A percentile compares a stretch with the other conserved stretches of the same genome.
Conservation (phyloP, 2,888 invertebrate genomes). For the Rotaria sp. region DNA sequence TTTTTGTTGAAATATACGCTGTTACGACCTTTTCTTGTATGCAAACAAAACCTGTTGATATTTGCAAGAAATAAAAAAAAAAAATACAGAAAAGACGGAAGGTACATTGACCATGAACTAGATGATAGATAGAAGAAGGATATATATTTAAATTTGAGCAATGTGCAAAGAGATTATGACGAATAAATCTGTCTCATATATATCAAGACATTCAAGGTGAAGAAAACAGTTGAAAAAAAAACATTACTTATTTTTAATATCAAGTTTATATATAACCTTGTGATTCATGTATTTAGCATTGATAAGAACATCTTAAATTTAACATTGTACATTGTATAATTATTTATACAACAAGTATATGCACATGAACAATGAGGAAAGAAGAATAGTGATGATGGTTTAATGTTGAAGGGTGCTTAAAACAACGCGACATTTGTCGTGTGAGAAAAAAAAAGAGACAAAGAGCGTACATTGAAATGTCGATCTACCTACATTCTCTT, state of each 20-base stretch:
- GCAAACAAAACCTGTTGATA: background rate
- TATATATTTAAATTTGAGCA: background rate
- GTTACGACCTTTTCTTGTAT: constrained; percentile 8
- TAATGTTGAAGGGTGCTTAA: constrained; percentile 7
- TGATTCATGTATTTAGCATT: background rate
- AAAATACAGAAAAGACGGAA: background rate
- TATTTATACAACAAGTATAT: background rate
- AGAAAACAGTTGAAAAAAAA: constrained; percentile 6
- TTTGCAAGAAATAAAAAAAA: background rate
- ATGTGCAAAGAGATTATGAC: constrained; percentile 21
- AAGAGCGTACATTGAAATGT: background rate
- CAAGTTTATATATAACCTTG: background rate
- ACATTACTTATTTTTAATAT: background rate
- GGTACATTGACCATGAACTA: constrained; percentile 8
- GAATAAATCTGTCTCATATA: background rate
- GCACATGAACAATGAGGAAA: background rate
- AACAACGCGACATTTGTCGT: constrained; percentile 1
- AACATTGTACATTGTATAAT: background rate
- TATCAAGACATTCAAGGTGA: constrained; percentile 2
- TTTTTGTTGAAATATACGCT: background rate
- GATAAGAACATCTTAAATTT: background rate
- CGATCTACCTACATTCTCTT: constrained; percentile 13
- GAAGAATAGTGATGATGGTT: background rate
- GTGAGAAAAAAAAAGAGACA: background rate
- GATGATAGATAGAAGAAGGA: background rate